Percentiles rank a stretch among this genome's conserved stretches.
phyloP scores from a whole-genome alignment of 1,140 invertebrate genomes.

The Paracyclopina nana region DNA sequence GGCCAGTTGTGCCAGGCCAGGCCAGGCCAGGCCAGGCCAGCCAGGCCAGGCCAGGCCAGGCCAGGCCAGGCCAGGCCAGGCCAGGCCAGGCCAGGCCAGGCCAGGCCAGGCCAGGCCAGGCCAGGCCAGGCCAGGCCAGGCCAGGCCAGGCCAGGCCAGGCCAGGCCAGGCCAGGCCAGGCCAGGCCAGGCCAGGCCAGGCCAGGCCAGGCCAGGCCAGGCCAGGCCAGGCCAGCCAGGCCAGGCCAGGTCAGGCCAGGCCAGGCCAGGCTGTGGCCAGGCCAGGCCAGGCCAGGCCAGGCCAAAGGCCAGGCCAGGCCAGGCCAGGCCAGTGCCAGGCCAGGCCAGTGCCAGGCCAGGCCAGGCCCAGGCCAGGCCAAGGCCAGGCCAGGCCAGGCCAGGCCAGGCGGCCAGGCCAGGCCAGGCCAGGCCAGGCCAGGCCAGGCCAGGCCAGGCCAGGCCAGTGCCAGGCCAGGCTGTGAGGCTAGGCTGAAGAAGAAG shows the following conservation, averaged over 20 bases:
- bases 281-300: slow-evolving; percentile 21
- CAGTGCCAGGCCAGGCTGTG: too few species aligned
- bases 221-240: too few species aligned
- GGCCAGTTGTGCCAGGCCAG: slow-evolving; percentile 20
- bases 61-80: slow-evolving; percentile 21
- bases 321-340: too few species aligned
- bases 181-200: slow-evolving; percentile 19
- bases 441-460: slow-evolving; percentile 21
- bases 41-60: too few species aligned
- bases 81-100: slow-evolving; percentile 21
- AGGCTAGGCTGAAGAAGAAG: slow-evolving; percentile 20
- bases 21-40: slow-evolving; percentile 21
- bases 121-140: slow-evolving; percentile 21
- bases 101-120: slow-evolving; percentile 21
- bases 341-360: too few species aligned
- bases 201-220: too few species aligned
- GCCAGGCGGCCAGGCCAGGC: too few species aligned
- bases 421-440: slow-evolving; percentile 21
- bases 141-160: slow-evolving; percentile 20
- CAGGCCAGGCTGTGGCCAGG: too few species aligned
- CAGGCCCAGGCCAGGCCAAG: slow-evolving; percentile 21
- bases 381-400: slow-evolving; percentile 21
- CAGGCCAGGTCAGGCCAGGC: too few species aligned
- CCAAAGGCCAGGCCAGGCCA: slow-evolving; percentile 20
- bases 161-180: slow-evolving; percentile 21